phyloP scores from a whole-genome alignment of 2,888 invertebrate species.

The Stenurella melanura region DNA sequence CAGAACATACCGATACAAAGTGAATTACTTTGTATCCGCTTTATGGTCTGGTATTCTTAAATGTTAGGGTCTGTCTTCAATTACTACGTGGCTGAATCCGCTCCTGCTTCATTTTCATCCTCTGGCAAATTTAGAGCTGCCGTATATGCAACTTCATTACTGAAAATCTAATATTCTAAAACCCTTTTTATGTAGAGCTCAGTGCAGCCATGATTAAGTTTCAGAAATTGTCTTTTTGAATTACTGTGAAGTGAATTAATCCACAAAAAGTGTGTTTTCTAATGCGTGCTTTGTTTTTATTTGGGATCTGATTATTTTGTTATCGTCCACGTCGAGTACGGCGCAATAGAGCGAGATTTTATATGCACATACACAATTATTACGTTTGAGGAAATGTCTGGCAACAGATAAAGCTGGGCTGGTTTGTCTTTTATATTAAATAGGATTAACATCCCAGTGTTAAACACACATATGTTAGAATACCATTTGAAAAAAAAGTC shows the following conservation, averaged over 20 bases:
- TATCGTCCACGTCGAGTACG: background rate
- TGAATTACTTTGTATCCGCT: too few relatives aligned
- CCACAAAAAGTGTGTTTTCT: constrained; percentile 16
- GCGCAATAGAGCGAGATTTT: background rate
- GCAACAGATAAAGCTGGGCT: background rate
- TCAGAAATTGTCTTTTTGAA: constrained; percentile 17
- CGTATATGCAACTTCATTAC: constrained; percentile 31
- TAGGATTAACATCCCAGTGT: too few relatives aligned
- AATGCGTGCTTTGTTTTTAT: constrained; percentile 6
- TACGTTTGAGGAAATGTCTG: background rate
- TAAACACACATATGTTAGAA: too few relatives aligned
- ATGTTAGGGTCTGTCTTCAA: background rate
- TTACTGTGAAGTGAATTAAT: background rate
- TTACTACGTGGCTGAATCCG: background rate
- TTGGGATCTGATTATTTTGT: background rate
- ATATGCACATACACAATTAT: background rate
- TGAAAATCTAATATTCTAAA: constrained; percentile 40
- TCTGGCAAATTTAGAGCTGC: constrained; percentile 9
- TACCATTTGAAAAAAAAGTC: too few relatives aligned
- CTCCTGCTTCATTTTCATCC: background rate
- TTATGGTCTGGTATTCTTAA: too few relatives aligned
- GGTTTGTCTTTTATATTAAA: too few relatives aligned
- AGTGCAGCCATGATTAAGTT: constrained; percentile 29
- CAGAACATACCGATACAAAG: too few relatives aligned
- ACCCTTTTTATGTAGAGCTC: constrained; percentile 39